Conservation (phyloP, 1,140 invertebrate genomes). For the Pseudobourletiella spinata region DNA sequence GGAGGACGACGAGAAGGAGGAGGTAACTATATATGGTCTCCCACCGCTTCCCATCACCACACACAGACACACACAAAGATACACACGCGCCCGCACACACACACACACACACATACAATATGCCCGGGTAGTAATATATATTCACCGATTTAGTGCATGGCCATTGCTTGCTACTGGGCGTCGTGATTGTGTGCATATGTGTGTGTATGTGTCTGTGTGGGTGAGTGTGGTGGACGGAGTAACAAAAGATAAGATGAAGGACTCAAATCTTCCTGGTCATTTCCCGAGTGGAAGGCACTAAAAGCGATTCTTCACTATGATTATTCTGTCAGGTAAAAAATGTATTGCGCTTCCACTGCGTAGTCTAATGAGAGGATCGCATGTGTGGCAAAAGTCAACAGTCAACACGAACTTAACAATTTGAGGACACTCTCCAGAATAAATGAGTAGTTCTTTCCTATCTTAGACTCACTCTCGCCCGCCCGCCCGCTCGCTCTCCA, state of each 20-base stretch:
- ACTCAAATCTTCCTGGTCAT: slow-evolving; percentile 7
- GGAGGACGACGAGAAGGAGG: too few relatives aligned
- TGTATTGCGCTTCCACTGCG: slow-evolving; percentile 8
- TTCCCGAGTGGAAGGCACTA: slow-evolving; percentile 5
- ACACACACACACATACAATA: too few relatives aligned
- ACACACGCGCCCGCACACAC: too few relatives aligned
- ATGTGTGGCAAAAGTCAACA: slow-evolving; percentile 10
- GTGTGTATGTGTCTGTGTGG: background rate
- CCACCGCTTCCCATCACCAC: too few relatives aligned
- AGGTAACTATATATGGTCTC: too few relatives aligned
- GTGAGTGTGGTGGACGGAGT: background rate
- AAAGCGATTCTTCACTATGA: slow-evolving; percentile 8
- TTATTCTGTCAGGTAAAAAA: slow-evolving; percentile 15
- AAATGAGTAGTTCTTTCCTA: slow-evolving; percentile 9
- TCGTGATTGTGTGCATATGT: background rate
- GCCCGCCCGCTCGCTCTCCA: background rate
- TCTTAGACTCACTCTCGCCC: background rate
- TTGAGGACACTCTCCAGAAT: slow-evolving; percentile 7
- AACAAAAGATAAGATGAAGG: slow-evolving; percentile 10
- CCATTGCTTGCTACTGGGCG: too few relatives aligned
- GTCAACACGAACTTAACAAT: slow-evolving; percentile 11
- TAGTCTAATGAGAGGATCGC: slow-evolving; percentile 9
- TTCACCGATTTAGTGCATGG: too few relatives aligned
- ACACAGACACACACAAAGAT: too few relatives aligned
- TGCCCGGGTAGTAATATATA: too few relatives aligned